phyloP scores from a whole-genome alignment of 2,888 invertebrate genomes.

The Diaphora mendica region DNA sequence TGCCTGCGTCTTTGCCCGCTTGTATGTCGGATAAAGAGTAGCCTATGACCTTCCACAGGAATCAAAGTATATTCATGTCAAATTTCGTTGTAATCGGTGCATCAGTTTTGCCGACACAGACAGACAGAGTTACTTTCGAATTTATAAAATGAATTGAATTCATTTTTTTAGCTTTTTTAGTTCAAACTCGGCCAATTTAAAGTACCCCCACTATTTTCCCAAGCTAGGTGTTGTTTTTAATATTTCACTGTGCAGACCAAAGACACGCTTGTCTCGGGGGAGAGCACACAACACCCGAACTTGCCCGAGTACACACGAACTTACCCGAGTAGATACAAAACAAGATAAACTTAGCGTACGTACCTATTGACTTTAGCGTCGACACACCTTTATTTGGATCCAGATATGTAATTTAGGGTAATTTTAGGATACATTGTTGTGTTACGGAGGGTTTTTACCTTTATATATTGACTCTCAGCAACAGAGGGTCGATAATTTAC shows the following conservation, averaged over 20 bases:
- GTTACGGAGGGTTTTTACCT: neutral
- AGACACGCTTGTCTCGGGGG: constrained; percentile 76
- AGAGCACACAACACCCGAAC: constrained; percentile 56
- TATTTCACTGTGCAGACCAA: constrained; percentile 63
- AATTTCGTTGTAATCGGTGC: too few species aligned
- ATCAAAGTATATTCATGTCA: too few species aligned
- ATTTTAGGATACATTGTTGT: constrained; percentile 34
- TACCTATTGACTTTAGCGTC: constrained; percentile 22
- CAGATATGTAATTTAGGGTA: constrained; percentile 37
- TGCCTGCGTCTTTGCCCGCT: too few species aligned
- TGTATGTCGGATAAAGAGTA: too few species aligned
- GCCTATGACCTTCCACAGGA: too few species aligned
- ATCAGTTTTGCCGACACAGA: too few species aligned
- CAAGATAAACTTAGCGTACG: constrained; percentile 52
- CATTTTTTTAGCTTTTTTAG: neutral
- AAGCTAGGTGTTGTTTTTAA: constrained; percentile 70
- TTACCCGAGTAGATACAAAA: constrained; percentile 32
- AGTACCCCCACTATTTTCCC: constrained; percentile 36
- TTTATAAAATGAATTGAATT: too few species aligned
- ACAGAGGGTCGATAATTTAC: neutral
- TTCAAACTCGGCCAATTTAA: constrained; percentile 44
- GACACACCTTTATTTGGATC: constrained; percentile 49
- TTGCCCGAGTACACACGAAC: constrained; percentile 55
- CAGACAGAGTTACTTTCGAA: too few species aligned
- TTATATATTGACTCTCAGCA: neutral